These are phyloP conservation scores for Noctua janthina DNA, from an alignment of 2,888 invertebrate genomes.

Conservation along the genomic window DNA sequence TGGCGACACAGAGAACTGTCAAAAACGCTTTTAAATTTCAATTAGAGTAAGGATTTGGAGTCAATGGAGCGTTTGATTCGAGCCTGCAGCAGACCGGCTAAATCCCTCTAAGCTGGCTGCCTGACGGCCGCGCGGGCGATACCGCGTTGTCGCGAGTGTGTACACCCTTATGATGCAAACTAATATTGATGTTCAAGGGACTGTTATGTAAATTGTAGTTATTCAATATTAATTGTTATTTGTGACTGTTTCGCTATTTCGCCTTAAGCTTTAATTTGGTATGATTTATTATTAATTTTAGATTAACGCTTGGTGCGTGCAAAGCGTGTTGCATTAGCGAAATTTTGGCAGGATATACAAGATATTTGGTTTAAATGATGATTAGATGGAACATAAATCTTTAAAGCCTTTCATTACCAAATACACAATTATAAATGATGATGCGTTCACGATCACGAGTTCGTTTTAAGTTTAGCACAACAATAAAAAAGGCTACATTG, in stretches of 20 bases:
- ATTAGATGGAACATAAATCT: neutral
- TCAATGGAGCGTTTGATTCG: constrained; percentile 81
- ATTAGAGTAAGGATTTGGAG: constrained; percentile 78
- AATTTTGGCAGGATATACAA: neutral
- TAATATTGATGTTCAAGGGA: constrained; percentile 58
- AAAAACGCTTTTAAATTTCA: constrained; percentile 82
- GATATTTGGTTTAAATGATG: neutral
- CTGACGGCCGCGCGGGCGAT: constrained; percentile 71
- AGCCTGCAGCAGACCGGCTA: constrained; percentile 72
- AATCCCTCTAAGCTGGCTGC: constrained; percentile 77
- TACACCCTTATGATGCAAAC: constrained; percentile 58
- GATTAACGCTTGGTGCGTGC: neutral
- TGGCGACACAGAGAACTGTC: constrained; percentile 75
- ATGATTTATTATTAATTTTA: constrained; percentile 16
- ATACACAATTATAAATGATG: neutral
- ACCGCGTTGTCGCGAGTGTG: constrained; percentile 65
- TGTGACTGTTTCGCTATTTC: constrained; percentile 22
- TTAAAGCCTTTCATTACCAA: neutral
- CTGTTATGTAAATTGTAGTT: constrained; percentile 55
- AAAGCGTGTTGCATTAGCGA: neutral
- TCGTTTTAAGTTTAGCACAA: neutral
- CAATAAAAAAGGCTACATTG: neutral
- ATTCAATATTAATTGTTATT: constrained; percentile 60
- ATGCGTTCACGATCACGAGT: neutral
- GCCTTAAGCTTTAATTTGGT: constrained; percentile 22